Evolutionary conservation across 2,797 vertebrate genomes (phyloP), one percentile per base, ranked within the genome.

Genomic region (Cyprinodon diabolis): DNA sequence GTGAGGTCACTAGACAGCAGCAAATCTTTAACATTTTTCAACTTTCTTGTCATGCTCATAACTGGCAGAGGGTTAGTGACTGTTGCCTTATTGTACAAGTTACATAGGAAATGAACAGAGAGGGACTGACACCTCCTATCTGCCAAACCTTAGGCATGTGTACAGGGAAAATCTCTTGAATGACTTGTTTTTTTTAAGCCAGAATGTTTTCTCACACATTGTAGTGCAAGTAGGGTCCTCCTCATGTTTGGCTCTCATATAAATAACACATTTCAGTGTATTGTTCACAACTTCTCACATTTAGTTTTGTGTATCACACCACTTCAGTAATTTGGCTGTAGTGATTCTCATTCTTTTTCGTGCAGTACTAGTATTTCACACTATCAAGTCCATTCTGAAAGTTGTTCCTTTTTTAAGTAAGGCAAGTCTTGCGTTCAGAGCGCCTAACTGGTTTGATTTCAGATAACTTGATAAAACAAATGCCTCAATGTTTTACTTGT

Each of bases 181-280:
- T 77, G 48, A 72, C 11, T 57, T 51, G 49, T 69, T 30, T 30
- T 30, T 74, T 54, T 40, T 7, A 63, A 49, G 66, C 10, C 3
- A 11, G 35, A 56, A 75, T 56, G 74, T 58, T 67, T 75, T 48
- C 40, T 70, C 48, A 65, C 58, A 45, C 15, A 12, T 10, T n/a
- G 5, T 66, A 3, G 43, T 30, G 47, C 14, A 47, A 66, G 30
- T n/a, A 60, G 17, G 68, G 23, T 62, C 49, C 69, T 68, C 63
- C 55, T 77, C 54, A 62, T 66, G 72, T 79, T 71, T 76, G 55
- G 72, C 62, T 63, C 68, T 63, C n/a, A 21, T 48, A 79, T 83
- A 71, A 83, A 86, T 85, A 89, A 77, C 69, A 68, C 43, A 54
- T 58, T 25, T 58, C 68, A 65, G 81, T 74, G 71, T 67, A 52